phyloP scores from a whole-genome alignment of 37 sponge, comb jelly and placozoan genomes.

The Ephydatia muelleri region DNA sequence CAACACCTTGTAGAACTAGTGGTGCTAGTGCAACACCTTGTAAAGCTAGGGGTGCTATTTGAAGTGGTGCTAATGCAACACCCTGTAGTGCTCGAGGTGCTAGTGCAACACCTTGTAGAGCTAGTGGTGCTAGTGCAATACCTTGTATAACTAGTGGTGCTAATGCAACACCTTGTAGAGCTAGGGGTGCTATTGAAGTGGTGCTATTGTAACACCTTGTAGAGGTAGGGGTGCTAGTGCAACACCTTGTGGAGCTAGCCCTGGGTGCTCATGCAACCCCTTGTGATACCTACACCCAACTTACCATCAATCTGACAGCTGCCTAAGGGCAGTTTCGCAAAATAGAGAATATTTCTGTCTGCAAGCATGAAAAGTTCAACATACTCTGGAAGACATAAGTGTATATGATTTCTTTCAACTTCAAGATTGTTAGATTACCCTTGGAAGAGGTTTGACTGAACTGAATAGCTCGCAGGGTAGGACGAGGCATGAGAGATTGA shows the following conservation, averaged over 20 bases:
- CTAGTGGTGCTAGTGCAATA: no score
- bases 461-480: not conserved
- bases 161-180: no score
- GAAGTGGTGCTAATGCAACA: not conserved
- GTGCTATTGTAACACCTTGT: no score
- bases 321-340: not conserved
- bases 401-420: not conserved
- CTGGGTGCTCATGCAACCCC: no score
- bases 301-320: not conserved
- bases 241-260: no score
- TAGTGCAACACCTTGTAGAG: no score
- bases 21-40: not conserved
- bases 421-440: not conserved
- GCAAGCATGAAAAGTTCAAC: not conserved
- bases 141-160: no score
- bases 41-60: not conserved
- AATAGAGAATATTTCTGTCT: not conserved
- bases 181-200: not conserved
- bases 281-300: no score
- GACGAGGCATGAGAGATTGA: not conserved
- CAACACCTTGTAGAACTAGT: not conserved
- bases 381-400: not conserved
- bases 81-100: not conserved
- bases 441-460: not conserved
- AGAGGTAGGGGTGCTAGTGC: no score